phyloP scores from a whole-genome alignment of 2,888 invertebrate species.

The Philereme transversata region DNA sequence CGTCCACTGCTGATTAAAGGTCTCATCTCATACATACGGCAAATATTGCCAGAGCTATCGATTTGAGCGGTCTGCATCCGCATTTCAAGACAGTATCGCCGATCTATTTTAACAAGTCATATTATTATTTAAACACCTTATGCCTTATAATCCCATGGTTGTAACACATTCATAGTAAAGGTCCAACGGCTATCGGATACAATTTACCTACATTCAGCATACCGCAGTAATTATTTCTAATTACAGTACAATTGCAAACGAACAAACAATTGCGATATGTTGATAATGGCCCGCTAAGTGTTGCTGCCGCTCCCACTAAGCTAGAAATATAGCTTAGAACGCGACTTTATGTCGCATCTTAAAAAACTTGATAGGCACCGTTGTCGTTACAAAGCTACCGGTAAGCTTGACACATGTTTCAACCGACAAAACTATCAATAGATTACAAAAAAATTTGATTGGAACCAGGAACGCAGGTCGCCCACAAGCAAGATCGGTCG shows the following conservation, averaged over 20 bases:
- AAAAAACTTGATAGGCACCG: not conserved
- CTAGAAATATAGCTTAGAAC: conserved; percentile 6
- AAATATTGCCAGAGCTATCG: too few relatives aligned
- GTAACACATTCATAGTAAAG: not conserved
- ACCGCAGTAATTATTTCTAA: conserved; percentile 43
- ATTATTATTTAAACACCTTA: not conserved
- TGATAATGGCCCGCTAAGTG: conserved; percentile 40
- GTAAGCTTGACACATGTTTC: too few relatives aligned
- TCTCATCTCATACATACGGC: too few relatives aligned
- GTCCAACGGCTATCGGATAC: conserved; percentile 19
- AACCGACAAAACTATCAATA: too few relatives aligned
- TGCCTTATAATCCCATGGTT: not conserved
- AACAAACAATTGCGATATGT: conserved; percentile 37
- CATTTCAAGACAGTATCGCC: too few relatives aligned
- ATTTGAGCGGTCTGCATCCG: too few relatives aligned
- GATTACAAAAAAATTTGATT: too few relatives aligned
- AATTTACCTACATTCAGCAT: conserved; percentile 32
- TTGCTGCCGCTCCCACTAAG: conserved; percentile 33
- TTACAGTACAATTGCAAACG: conserved; percentile 38
- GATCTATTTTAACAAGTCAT: not conserved
- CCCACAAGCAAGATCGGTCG: too few relatives aligned
- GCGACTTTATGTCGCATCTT: conserved; percentile 12
- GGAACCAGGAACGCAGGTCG: too few relatives aligned
- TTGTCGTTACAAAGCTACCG: not conserved
- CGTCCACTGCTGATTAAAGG: too few relatives aligned